Evolutionary conservation across 2,888 invertebrate genomes (phyloP).

Genomic region (Elmis aenea): DNA sequence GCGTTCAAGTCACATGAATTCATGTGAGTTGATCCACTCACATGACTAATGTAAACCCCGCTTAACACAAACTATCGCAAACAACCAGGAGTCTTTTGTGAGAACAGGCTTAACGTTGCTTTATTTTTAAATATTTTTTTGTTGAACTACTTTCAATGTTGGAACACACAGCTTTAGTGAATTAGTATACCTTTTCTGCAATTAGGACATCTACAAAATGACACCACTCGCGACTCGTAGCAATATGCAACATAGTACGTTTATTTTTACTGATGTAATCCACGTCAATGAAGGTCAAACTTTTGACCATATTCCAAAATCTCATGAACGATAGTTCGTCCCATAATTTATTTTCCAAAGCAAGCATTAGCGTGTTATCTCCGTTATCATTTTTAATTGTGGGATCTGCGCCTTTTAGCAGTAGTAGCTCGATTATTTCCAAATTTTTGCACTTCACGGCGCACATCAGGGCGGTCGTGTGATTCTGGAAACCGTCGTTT

Average conservation of each 20-base stretch:
- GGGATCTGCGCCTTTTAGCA: conserved; percentile 41
- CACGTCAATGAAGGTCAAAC: conserved; percentile 30
- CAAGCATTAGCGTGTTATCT: conserved; percentile 40
- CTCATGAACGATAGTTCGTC: conserved; percentile 42
- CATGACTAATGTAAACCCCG: no score
- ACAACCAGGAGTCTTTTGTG: no score
- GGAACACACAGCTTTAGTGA: neutral
- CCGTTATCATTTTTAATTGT: conserved; percentile 37
- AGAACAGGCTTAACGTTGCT: no score
- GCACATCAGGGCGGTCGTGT: conserved; percentile 43
- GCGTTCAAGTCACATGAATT: no score
- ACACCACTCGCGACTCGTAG: conserved; percentile 43
- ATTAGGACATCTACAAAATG: conserved; percentile 35
- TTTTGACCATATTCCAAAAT: conserved; percentile 40
- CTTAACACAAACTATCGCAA: no score
- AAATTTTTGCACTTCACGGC: conserved; percentile 41
- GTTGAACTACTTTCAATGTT: no score
- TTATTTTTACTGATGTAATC: conserved; percentile 41
- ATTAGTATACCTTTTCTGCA: conserved; percentile 32
- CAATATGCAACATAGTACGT: conserved; percentile 42
- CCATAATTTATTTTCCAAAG: conserved; percentile 41
- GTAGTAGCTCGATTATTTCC: conserved; percentile 40
- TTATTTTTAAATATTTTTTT: no score
- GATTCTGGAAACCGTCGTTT: conserved; percentile 30
- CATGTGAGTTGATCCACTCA: no score